Conservation (phyloP, 2,888 invertebrate genomes). For the Drosophila parthenogenetica region DNA sequence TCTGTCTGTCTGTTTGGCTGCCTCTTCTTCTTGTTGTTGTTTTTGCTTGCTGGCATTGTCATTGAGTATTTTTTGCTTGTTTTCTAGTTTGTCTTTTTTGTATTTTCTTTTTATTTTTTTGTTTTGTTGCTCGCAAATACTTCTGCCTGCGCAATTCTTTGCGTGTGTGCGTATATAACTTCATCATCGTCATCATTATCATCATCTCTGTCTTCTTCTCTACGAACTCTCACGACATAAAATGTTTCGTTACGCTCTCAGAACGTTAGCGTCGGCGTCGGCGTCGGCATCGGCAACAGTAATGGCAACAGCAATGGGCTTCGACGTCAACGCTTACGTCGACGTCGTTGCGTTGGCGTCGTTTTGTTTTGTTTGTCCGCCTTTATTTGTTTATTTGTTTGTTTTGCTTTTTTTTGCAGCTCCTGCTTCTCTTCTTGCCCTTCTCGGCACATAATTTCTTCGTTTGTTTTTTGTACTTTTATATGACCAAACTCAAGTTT, state of each 20-base stretch:
- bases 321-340: conserved; percentile 20
- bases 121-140: conserved; percentile 74
- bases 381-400: conserved; percentile 75
- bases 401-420: conserved; percentile 53
- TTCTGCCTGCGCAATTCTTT: conserved; percentile 72
- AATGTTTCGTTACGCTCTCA: conserved; percentile 49
- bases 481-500: conserved; percentile 72
- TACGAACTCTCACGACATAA: conserved; percentile 60
- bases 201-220: conserved; percentile 70
- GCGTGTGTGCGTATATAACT: conserved; percentile 46
- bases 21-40: neutral
- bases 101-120: conserved; percentile 67
- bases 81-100: conserved; percentile 78
- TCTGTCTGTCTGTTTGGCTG: conserved; percentile 25
- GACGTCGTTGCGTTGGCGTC: conserved; percentile 32
- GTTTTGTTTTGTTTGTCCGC: conserved; percentile 62
- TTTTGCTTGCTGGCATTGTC: conserved; percentile 50
- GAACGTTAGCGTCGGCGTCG: conserved; percentile 14
- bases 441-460: conserved; percentile 61
- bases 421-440: conserved; percentile 25
- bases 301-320: neutral
- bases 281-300: neutral
- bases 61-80: conserved; percentile 70
- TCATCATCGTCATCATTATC: conserved; percentile 34
- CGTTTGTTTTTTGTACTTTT: conserved; percentile 71